Evolutionary conservation across 2,888 invertebrate species (phyloP), one percentile per base, ranked within the genome.

Genomic region (Dromius quadrimaculatus): DNA sequence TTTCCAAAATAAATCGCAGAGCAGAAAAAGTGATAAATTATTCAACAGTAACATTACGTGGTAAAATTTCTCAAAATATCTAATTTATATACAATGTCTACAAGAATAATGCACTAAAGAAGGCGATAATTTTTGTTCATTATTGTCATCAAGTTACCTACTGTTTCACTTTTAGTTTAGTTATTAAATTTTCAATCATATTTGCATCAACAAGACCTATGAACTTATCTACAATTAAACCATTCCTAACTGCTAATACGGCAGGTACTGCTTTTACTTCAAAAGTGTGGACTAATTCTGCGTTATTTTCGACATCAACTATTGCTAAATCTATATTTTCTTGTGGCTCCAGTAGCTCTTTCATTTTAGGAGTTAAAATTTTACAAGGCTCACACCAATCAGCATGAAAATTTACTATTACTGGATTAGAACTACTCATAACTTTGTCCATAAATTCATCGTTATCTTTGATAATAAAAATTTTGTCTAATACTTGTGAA

Each of bases 341-440:
- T 61, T 90, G 87, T 1, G 90, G 90, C 75, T 90, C 89, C 23
- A 94, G 87, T 61, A 94, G 81, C 79, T 92, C 91, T 76, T 88
- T 88, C 80, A 94, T 87, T 82, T 92, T 92, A 1, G 94, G 94
- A 0, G 94, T 94, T 9, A 94, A 84, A 77, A 93, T 92, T 82
- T 93, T 93, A 81, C 94, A 94, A 0, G 94, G 94, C 81, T 93
- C 93, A 78, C 94, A 94, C 94, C 94, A 94, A 75, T 94, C 93
- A 0, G 94, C 94, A 78, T 94, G 94, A 79, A 94, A 94, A 80
- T 94, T 94, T 0, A 94, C 93, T 80, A 94, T 92, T n/a, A 94
- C 94, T 23, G 94, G 92, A 77, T 90, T 90, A 34, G 89, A 87
- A 75, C 91, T 93, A 80, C 93, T 92, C 88, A 94, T 92, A 61